These are phyloP conservation scores for Abrostola tripartita DNA, from an alignment of 2,888 invertebrate species.

Conservation along the genomic window DNA sequence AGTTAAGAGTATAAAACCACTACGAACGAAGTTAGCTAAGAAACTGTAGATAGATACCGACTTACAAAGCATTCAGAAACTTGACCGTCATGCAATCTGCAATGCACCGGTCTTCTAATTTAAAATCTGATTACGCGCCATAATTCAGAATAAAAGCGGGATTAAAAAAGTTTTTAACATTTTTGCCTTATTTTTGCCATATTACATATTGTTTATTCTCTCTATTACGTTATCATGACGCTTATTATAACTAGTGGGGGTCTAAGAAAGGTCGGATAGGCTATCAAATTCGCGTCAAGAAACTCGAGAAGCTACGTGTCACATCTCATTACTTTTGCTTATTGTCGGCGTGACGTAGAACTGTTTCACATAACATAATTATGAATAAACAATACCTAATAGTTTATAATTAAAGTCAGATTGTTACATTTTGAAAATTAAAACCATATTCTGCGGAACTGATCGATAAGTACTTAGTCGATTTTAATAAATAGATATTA, in stretches of 20 bases:
- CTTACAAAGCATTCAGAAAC: too few species aligned
- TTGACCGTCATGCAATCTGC: too few species aligned
- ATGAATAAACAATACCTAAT: neutral
- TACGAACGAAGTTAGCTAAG: too few species aligned
- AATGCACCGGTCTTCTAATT: too few species aligned
- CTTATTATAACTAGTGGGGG: slow-evolving; percentile 38
- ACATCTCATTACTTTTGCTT: slow-evolving; percentile 7
- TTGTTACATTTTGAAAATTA: neutral
- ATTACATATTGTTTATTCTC: slow-evolving; percentile 40
- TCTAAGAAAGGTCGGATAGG: slow-evolving; percentile 48
- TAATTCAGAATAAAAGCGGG: too few species aligned
- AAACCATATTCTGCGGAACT: neutral
- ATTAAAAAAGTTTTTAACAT: too few species aligned
- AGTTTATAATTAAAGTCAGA: neutral
- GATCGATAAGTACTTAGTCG: too few species aligned
- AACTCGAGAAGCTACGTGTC: slow-evolving; percentile 35
- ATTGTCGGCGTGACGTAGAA: neutral
- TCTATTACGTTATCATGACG: slow-evolving; percentile 32
- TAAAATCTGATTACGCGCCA: too few species aligned
- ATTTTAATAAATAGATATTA: too few species aligned
- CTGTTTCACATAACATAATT: neutral
- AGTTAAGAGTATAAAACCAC: too few species aligned
- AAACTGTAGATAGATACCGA: too few species aligned
- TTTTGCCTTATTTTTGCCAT: slow-evolving; percentile 28
- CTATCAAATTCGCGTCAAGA: slow-evolving; percentile 62